Evolutionary conservation across 2,797 vertebrate species (phyloP), one percentile per base, ranked within the genome.

Genomic region (Acrossocheilus fasciatus): DNA sequence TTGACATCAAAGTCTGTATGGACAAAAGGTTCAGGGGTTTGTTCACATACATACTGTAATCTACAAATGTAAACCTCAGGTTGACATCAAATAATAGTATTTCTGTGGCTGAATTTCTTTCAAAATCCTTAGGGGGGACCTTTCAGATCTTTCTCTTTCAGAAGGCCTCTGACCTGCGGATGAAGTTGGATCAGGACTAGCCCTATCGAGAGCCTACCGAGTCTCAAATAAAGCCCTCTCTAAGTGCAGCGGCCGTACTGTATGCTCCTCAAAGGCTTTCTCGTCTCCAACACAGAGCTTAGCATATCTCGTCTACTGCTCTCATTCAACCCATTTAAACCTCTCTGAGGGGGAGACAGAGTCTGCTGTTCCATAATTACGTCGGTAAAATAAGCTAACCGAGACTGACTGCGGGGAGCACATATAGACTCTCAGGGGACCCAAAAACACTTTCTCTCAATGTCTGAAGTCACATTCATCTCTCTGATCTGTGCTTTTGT

Each of bases 241-340:
- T 64, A 68, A 81, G 62, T 23, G 26, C 47, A 39, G 14, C 1
- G 43, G 64, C 23, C 70, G 50, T 57, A 81, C 50, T 45, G 20
- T 64, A 79, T 50, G 43, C 64, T 93, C 89, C 93, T 93, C 91
- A 93, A 92, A 93, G 92, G 90, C 90, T 90, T 92, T 91, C 92
- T 89, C 90, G 92, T 92, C 88, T 93, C 82, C 91, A 90, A 85
- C 89, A 87, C 79, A 72, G 86, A 93, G 94, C 95, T 95, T 94
- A 94, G 39, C 50, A 72, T 75, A 75, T 59, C 66, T 86, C 93
- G 91, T 91, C 90, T 88, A 91, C 45, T 23, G 30, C 36, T 34
- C 82, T 84, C 47, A 26, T 91, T 92, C 89, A 92, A 87, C 87
- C 88, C 23, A 87, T 90, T 74, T 89, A 83, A 90, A 87, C 88